A percentile compares a stretch with the other conserved stretches of the same genome.
phyloP scores from a whole-genome alignment of 2,797 vertebrate species.

The Danio choprae region DNA sequence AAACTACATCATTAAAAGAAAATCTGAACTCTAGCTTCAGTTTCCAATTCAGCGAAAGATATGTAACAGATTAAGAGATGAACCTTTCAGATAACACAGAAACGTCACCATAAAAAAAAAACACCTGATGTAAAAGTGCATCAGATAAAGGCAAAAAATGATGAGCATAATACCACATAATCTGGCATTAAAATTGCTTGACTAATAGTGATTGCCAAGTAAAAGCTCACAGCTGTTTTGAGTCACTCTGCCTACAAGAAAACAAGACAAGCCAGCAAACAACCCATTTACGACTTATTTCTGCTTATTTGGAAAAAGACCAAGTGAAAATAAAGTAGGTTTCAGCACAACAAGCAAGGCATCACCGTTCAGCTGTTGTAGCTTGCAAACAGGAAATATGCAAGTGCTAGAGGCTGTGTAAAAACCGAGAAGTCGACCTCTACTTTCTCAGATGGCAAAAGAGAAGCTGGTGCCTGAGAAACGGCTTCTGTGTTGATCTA shows the following conservation, averaged over 20 bases:
- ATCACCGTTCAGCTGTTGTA: background rate
- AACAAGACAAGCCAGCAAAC: background rate
- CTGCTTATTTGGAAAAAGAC: background rate
- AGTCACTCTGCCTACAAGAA: slow-evolving; percentile 5
- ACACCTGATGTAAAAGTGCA: slow-evolving; percentile 1
- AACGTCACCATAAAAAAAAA: background rate
- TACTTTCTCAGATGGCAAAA: slow-evolving; percentile 26
- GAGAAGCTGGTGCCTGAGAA: slow-evolving; percentile 23
- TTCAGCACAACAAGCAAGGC: background rate
- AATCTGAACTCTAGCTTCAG: background rate
- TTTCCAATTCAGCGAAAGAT: background rate
- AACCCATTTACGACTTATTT: background rate
- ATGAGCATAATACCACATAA: slow-evolving; percentile 20
- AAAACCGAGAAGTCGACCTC: slow-evolving; percentile 26
- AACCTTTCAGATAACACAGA: background rate
- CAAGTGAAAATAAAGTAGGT: slow-evolving; percentile 1
- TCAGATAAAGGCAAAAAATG: slow-evolving; percentile 11
- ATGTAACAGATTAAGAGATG: background rate
- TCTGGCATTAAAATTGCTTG: slow-evolving; percentile 3
- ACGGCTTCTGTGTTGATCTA: background rate
- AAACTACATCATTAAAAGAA: background rate
- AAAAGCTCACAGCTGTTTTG: background rate
- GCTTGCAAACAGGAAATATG: slow-evolving; percentile 35
- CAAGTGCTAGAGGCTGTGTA: slow-evolving; percentile 24
- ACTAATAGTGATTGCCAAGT: background rate